Evolutionary conservation across 23 tunicate genomes (phyloP), one percentile per base, ranked within the genome.

Genomic region (Ascidia mentula): DNA sequence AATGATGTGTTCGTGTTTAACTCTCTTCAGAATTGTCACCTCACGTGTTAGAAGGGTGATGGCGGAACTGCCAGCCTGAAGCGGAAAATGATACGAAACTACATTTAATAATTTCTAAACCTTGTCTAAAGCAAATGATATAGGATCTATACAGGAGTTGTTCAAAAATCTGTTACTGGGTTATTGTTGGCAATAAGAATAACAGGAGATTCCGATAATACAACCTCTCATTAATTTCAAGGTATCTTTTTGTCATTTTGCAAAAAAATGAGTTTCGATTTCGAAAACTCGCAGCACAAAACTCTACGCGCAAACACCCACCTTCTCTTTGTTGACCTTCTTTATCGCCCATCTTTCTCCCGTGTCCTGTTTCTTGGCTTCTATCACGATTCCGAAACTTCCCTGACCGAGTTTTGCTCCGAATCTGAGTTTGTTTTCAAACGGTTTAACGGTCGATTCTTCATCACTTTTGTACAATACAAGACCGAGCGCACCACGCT

Each of bases 301-400:
- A n/a, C n/a, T n/a, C n/a, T n/a, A n/a, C n/a, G n/a, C n/a, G n/a
- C n/a, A n/a, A n/a, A n/a, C 7, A 53, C 65, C 72, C 42, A 87
- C 97, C 80, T 92, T 92, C 83, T 92, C 97, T 60, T 92, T 92
- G 79, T 92, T 92, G 22, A 92, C 92, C 40, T 59, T 87, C 36
- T 92, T 92, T 37, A 92, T 74, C 6, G 97, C 97, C 97, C 97
- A 92, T 60, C 85, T 74, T 37, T 88, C 86, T n/a, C 75, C 45
- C 22, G 86, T 87, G 73, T 75, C 72, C 12, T 39, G 38, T 37
- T 87, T 76, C 39, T 53, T 40, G 3, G 85, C 92, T 92, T 87
- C 91, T 8, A 92, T 84, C 15, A 92, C 97, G 60, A 84, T 75
- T 9, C 97, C 97, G 79, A 92, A 92, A 74, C 97, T 92, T n/a